Percentiles rank a stretch among this genome's conserved stretches.
Conservation (phyloP, 2,888 invertebrate genomes). For the Andrena flavipes region DNA sequence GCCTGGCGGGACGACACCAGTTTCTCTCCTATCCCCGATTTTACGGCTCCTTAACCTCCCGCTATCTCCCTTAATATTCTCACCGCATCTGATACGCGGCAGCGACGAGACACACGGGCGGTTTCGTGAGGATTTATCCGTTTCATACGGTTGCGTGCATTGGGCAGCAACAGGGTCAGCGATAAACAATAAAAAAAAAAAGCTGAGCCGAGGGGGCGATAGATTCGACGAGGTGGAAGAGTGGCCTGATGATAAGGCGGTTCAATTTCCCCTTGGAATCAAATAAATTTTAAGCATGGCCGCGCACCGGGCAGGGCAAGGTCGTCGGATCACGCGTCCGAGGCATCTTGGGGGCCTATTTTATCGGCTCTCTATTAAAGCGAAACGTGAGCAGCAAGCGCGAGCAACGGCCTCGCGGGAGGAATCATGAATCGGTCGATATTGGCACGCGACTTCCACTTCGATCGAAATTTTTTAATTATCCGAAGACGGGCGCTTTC, state of each 20-base stretch:
- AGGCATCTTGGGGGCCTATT: not conserved
- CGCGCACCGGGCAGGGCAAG: not conserved
- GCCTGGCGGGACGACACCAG: not conserved
- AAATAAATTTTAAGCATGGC: conserved; percentile 45
- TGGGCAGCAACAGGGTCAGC: not conserved
- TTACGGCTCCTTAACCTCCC: not conserved
- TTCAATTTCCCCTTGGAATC: conserved; percentile 30
- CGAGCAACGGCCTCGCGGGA: conserved; percentile 3
- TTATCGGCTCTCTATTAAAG: conserved; percentile 13
- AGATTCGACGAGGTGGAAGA: conserved; percentile 12
- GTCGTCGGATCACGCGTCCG: conserved; percentile 7
- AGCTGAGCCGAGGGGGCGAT: not conserved
- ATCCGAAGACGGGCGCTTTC: not conserved
- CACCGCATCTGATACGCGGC: not conserved
- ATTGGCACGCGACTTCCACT: not conserved
- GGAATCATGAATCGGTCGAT: not conserved
- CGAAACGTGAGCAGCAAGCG: conserved; percentile 32
- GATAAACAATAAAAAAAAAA: conserved; percentile 26
- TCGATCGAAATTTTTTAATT: conserved; percentile 5
- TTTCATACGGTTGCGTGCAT: not conserved
- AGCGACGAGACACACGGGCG: not conserved
- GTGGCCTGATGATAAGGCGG: conserved; percentile 16
- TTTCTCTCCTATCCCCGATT: not conserved
- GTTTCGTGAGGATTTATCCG: conserved; percentile 11
- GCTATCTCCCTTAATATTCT: not conserved